Base-by-base conservation (phyloP, 1,140 invertebrate species). In the Ostrea denselamellosa region DNA sequence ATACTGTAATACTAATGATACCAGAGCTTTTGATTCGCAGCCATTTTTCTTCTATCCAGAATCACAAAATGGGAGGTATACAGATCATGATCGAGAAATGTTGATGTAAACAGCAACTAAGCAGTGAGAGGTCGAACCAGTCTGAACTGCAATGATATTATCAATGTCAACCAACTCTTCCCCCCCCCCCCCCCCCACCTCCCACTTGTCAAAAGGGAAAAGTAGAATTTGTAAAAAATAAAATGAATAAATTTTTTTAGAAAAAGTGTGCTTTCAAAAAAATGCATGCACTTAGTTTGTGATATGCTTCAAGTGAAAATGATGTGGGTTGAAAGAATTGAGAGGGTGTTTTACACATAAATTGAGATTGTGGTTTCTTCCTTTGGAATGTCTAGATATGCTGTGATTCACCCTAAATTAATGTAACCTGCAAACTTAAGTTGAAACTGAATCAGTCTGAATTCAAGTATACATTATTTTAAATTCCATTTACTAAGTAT, bases 341-440 rank as follows among this genome's bases (percentile, higher is more conserved):
- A 28, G 68, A 14, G 68, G 14, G 22, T 77, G 68, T 25, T 77
- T 77, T 28, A 9, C 25, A 28, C 25, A 77, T 22, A 77, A 77
- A 77, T 77, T 25, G 28, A 34, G 25, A 77, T 77, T 77, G 68
- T 28, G 68, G 68, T 77, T 77, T 77, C 17, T 34, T 9, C 12
- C 65, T 62, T 62, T 77, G 68, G 68, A 77, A 77, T 77, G 68
- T 77, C 68, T 28, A 77, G 68, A 77, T 77, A 77, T 12, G 68
- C 68, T 77, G 28, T 77, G 68, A 77, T 77, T 77, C 68, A 77
- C 68, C 17, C 68, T 2, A 10, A 19, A 25, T 77, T 28, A 77
- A 77, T 77, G 68, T 77, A 77, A 77, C 68, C 25, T 77, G 68
- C 68, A 77, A 34, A 25, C 12, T 77, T 10, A 77, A 77, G 25